These are phyloP conservation scores for Semicossyphus pulcher DNA, from an alignment of 2,113 vertebrate genomes.

Conservation along the genomic window DNA sequence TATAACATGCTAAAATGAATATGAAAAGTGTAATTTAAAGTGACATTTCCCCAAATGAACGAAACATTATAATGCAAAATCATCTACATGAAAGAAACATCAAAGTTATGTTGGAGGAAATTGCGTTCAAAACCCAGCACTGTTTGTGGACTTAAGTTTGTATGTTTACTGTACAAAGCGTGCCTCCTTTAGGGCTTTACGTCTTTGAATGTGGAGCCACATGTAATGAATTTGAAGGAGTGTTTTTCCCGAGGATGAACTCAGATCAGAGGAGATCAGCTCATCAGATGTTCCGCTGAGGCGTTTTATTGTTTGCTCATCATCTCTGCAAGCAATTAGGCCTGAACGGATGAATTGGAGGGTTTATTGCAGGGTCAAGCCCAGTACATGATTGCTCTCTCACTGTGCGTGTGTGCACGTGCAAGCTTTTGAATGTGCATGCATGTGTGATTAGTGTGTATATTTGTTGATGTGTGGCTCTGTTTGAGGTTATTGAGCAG, in stretches of 20 bases:
- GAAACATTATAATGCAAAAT: background rate
- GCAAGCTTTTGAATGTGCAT: background rate
- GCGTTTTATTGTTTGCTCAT: conserved; percentile 50
- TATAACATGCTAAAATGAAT: background rate
- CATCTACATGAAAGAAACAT: background rate
- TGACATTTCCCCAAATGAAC: conserved; percentile 1
- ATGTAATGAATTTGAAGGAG: conserved; percentile 30
- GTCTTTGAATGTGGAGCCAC: conserved; percentile 14
- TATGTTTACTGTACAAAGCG: background rate
- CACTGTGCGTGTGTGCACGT: background rate
- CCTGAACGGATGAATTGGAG: background rate
- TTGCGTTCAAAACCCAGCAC: background rate
- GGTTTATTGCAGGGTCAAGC: conserved; percentile 34
- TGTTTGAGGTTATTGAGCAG: conserved; percentile 25
- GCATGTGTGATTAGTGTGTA: background rate
- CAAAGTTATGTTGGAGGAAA: background rate
- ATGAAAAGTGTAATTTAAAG: conserved; percentile 16
- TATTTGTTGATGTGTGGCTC: background rate
- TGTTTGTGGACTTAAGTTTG: conserved; percentile 8
- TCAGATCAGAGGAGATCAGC: conserved; percentile 16
- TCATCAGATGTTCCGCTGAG: conserved; percentile 8
- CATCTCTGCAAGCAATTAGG: conserved; percentile 51
- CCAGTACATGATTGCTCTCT: background rate
- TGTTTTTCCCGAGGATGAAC: conserved; percentile 45
- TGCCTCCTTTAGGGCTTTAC: conserved; percentile 15